A percentile compares a stretch with the other conserved stretches of the same genome.
phyloP scores from a whole-genome alignment of 2,113 vertebrate species.

The Dipodomys merriami region DNA sequence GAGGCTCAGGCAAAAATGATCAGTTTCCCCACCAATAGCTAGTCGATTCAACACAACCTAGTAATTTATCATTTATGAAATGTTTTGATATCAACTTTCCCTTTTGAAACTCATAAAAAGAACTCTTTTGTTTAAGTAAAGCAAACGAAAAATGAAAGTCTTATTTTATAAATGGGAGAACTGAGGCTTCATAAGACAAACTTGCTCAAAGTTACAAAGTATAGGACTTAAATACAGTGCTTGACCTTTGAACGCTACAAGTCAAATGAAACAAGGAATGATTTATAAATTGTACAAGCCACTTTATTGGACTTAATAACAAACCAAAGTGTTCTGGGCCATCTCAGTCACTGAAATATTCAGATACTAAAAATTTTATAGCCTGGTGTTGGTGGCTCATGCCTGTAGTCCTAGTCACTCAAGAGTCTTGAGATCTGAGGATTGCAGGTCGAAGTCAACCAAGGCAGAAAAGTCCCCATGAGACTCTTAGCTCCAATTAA shows the following conservation, averaged over 20 bases:
- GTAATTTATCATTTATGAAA: conserved; percentile 51
- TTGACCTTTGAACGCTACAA: background rate
- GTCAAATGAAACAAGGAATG: background rate
- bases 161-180: background rate
- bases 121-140: background rate
- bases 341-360: conserved; percentile 49
- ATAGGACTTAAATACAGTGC: background rate
- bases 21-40: background rate
- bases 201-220: background rate
- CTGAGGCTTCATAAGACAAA: background rate
- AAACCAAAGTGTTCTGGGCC: background rate
- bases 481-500: too few relatives aligned
- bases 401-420: too few relatives aligned
- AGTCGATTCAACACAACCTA: conserved; percentile 6
- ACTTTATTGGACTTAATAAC: background rate
- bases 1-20: background rate
- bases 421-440: too few relatives aligned
- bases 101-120: background rate
- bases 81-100: conserved; percentile 18
- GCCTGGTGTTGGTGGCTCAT: too few relatives aligned
- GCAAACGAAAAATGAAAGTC: background rate
- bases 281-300: background rate
- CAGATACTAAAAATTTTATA: conserved; percentile 48
- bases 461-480: too few relatives aligned
- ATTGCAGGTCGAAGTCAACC: too few relatives aligned